Conservation (phyloP, 2,888 invertebrate species). For the Lycia hirtaria region DNA sequence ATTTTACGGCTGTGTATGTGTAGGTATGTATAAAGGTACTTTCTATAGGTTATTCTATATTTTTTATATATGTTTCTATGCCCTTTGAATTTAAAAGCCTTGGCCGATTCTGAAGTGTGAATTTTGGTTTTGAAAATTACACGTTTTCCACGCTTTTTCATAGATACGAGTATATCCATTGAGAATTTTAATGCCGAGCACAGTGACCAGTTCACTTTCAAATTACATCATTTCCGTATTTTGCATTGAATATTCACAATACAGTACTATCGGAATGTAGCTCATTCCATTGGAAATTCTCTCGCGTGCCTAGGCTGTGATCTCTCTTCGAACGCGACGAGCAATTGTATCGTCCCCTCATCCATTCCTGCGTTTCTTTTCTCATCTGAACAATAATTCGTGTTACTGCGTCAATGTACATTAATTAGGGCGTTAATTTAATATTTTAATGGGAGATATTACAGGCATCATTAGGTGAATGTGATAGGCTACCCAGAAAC, state of each 20-base stretch:
- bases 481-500: constrained; percentile 56
- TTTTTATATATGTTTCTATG: no score
- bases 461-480: constrained; percentile 39
- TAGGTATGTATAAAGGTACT: no score
- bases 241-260: constrained; percentile 46
- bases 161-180: no score
- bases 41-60: no score
- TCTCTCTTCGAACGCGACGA: constrained; percentile 59
- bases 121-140: no score
- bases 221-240: constrained; percentile 65
- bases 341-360: constrained; percentile 40
- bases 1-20: no score
- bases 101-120: no score
- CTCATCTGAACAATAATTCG: constrained; percentile 18
- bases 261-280: constrained; percentile 52
- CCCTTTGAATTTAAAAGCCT: no score
- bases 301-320: constrained; percentile 53
- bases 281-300: constrained; percentile 76
- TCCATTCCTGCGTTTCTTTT: constrained; percentile 50
- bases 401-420: constrained; percentile 47
- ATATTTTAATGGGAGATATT: constrained; percentile 27
- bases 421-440: constrained; percentile 33
- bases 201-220: constrained; percentile 66
- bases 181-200: constrained; percentile 49
- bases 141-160: no score